A percentile compares a stretch with the other conserved stretches of the same genome.
phyloP scores from a whole-genome alignment of 2,797 vertebrate genomes.

The Pangasius sanitwongsei region DNA sequence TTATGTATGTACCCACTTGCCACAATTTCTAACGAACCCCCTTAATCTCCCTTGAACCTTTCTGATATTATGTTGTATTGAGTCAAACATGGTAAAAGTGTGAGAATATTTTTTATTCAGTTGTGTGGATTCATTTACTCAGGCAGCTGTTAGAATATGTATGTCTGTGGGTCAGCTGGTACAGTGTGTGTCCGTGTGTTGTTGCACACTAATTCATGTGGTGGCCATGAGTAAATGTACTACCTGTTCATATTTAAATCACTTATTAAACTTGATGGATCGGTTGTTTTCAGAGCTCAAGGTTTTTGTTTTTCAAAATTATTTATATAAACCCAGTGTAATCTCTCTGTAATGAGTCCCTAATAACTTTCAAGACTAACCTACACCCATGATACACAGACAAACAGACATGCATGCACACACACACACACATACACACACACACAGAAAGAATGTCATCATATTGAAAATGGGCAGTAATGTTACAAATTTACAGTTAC shows the following conservation, averaged over 20 bases:
- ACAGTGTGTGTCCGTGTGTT: neutral
- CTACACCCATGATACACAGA: neutral
- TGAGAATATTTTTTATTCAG: neutral
- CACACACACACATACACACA: neutral
- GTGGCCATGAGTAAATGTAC: neutral
- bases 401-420: neutral
- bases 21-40: neutral
- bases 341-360: neutral
- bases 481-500: slow-evolving; percentile 66
- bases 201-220: neutral
- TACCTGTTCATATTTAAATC: neutral
- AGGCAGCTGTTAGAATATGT: slow-evolving; percentile 7
- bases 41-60: neutral
- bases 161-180: neutral
- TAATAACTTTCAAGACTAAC: neutral
- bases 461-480: slow-evolving; percentile 17
- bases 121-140: neutral
- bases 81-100: neutral
- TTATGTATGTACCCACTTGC: neutral
- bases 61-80: neutral
- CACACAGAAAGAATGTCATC: neutral
- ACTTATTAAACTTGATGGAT: neutral
- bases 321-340: neutral
- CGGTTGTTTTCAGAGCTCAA: neutral
- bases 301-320: neutral